Evolutionary conservation across 1,140 invertebrate species (phyloP), one percentile per base, ranked within the genome.

Genomic region (Ostrea denselamellosa): DNA sequence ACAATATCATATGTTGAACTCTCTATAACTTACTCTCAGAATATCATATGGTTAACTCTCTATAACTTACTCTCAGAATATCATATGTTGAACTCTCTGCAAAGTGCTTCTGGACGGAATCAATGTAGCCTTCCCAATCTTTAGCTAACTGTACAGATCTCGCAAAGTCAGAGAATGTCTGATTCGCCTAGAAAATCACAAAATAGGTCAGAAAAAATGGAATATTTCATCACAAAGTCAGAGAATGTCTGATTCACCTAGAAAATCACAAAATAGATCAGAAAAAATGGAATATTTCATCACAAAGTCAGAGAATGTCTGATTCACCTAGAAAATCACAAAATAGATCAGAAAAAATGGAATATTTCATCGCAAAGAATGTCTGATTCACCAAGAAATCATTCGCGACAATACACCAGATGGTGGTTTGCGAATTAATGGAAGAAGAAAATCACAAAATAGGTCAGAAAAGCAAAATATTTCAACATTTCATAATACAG

Each of bases 211-310:
- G 9, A 71, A 7, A 71, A 9, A 19, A 8, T 22, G 17, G 65
- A 68, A 7, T 28, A 68, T 8, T 8, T 7, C 5, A 19, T 65
- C 1, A 89, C 90, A 28, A 94, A 81, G 58, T 92, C 92, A 44
- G 89, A 89, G 91, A 95, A 94, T 28, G 93, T 93, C 14, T 89
- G 83, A 86, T 94, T 94, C 1, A 94, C 93, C 93, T 95, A 89
- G 89, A 87, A 68, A 87, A 86, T 54, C 0, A 83, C 25, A 89
- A 53, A 17, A 89, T 71, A 10, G 56, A 2, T 83, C 56, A 71
- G 9, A 71, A 7, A 71, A 9, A 19, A 8, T 22, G 17, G 65
- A 68, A 7, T 28, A 68, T 8, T 8, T 7, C 5, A 19, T 65
- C 1, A 89, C 90, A 28, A 94, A 81, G 58, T 92, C 92, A 44